phyloP scores from a whole-genome alignment of 2,113 vertebrate species.

The Equus przewalskii region DNA sequence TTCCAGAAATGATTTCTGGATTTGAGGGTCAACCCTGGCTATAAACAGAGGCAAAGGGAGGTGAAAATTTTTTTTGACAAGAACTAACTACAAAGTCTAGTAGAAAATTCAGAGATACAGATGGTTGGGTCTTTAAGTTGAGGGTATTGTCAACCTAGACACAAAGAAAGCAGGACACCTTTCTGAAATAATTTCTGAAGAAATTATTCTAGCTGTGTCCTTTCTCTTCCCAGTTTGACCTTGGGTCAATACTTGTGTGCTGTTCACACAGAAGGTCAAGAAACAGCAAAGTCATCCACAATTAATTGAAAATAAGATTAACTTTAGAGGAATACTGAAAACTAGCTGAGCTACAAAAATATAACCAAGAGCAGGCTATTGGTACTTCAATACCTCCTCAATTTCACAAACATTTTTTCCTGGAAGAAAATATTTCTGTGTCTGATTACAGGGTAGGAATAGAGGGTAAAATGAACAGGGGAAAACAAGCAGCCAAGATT shows the following conservation, averaged over 20 bases:
- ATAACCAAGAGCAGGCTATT: background rate
- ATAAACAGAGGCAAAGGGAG: background rate
- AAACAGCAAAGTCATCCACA: slow-evolving; percentile 25
- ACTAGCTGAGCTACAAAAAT: background rate
- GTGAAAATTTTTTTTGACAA: background rate
- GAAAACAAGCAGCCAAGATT: background rate
- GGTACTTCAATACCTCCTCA: background rate
- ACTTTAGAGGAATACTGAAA: background rate
- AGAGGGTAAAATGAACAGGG: background rate
- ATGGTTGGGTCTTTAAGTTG: background rate
- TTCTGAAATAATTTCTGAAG: background rate
- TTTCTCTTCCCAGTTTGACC: background rate
- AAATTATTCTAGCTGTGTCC: background rate
- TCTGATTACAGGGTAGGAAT: background rate
- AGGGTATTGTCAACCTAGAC: background rate
- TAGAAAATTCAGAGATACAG: background rate
- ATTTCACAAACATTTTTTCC: background rate
- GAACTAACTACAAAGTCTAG: background rate
- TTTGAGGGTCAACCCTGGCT: background rate
- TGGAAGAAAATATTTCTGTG: background rate
- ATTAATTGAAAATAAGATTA: background rate
- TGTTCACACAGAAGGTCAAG: background rate
- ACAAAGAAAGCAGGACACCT: background rate
- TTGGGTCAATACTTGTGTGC: background rate
- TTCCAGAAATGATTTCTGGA: background rate